These are phyloP conservation scores for Peucedramus taeniatus DNA, from an alignment of 2,113 vertebrate species.

Conservation along the genomic window DNA sequence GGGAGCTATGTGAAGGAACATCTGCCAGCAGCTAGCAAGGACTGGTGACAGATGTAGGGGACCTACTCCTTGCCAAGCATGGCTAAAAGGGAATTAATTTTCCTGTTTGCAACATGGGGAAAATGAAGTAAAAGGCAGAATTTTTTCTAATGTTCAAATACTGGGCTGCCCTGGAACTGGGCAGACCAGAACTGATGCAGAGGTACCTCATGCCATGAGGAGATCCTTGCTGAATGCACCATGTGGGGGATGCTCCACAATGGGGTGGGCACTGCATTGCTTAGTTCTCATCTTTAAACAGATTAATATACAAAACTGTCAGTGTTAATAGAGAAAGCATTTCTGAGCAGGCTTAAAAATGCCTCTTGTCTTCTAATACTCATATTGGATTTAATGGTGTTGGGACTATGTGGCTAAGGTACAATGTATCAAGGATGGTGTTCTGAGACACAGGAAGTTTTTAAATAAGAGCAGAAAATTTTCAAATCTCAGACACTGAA, in stretches of 20 bases:
- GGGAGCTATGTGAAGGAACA: neutral
- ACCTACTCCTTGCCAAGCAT: neutral
- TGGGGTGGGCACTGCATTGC: neutral
- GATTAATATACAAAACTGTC: neutral
- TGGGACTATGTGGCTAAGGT: neutral
- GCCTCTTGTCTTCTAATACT: neutral
- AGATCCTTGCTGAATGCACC: neutral
- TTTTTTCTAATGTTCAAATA: neutral
- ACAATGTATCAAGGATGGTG: neutral
- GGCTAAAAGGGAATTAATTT: neutral
- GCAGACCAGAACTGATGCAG: neutral
- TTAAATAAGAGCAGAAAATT: neutral
- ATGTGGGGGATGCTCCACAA: neutral
- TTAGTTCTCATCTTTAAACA: neutral
- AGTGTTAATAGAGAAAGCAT: neutral
- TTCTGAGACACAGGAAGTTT: neutral
- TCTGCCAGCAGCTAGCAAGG: neutral
- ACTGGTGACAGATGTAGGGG: rapidly evolving
- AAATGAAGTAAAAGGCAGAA: neutral
- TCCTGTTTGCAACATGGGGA: neutral
- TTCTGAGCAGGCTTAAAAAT: neutral
- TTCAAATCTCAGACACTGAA: neutral
- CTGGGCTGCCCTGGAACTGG: neutral
- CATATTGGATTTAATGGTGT: neutral
- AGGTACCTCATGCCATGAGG: neutral